Conservation (phyloP, 1,140 invertebrate genomes). For the Brachionus paranguensis region DNA sequence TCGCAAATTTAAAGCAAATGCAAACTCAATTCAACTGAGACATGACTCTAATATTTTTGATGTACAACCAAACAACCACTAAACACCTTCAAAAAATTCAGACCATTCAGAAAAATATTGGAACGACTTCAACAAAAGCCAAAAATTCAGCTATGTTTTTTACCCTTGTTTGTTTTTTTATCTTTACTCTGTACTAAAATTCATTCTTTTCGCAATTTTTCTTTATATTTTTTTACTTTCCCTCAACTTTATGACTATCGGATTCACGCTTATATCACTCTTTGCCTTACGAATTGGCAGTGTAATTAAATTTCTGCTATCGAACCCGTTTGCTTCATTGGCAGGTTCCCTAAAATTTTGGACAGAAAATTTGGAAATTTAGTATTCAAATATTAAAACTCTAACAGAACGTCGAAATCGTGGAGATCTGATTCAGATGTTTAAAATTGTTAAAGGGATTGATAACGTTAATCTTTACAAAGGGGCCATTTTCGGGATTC, state of each 20-base stretch:
- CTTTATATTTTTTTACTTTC: slow-evolving; percentile 20
- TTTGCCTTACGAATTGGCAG: background rate
- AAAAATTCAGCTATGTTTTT: background rate
- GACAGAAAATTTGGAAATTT: slow-evolving; percentile 58
- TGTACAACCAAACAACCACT: background rate
- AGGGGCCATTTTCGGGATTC: slow-evolving; percentile 4
- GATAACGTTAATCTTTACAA: too few species aligned
- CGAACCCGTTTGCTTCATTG: slow-evolving; percentile 60
- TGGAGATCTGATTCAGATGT: too few species aligned
- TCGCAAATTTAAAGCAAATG: background rate
- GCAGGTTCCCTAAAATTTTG: slow-evolving; percentile 61
- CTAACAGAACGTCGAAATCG: too few species aligned
- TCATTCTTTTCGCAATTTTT: slow-evolving; percentile 3
- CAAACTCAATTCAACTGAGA: background rate
- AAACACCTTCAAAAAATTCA: background rate
- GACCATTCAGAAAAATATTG: background rate
- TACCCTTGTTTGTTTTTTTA: too few species aligned
- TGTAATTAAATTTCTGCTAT: slow-evolving; percentile 47
- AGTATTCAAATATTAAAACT: slow-evolving; percentile 58
- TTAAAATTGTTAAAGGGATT: too few species aligned
- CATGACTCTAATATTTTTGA: background rate
- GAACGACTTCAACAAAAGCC: background rate
- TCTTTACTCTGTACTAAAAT: background rate
- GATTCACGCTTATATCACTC: background rate
- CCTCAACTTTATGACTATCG: slow-evolving; percentile 32